phyloP scores from a whole-genome alignment of 1,140 invertebrate species.

The Drosophila orosa region DNA sequence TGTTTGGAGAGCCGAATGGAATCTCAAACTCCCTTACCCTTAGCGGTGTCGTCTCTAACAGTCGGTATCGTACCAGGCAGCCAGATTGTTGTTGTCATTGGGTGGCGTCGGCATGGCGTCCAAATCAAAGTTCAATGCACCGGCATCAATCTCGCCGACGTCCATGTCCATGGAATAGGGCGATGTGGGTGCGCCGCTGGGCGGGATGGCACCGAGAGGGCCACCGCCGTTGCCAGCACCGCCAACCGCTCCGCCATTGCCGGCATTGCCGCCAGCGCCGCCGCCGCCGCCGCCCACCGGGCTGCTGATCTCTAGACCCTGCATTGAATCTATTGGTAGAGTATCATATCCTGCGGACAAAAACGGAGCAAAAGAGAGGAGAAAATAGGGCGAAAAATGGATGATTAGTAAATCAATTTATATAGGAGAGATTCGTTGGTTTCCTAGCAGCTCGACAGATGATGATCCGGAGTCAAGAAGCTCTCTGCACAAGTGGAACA shows the following conservation, averaged over 20 bases:
- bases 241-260: slow-evolving; percentile 62
- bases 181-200: slow-evolving; percentile 87
- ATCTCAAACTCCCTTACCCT: slow-evolving; percentile 21
- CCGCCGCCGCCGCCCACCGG: slow-evolving; percentile 84
- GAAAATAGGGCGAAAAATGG: background rate
- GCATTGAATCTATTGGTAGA: slow-evolving; percentile 98
- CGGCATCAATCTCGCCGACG: slow-evolving; percentile 89
- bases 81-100: slow-evolving; percentile 94
- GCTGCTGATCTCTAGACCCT: slow-evolving; percentile 95
- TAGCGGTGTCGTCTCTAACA: slow-evolving; percentile 86
- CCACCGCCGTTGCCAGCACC: slow-evolving; percentile 85
- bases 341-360: slow-evolving; percentile 93
- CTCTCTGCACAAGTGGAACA: slow-evolving; percentile 22
- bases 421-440: background rate
- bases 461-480: background rate
- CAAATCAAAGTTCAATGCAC: slow-evolving; percentile 93
- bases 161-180: slow-evolving; percentile 93
- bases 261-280: slow-evolving; percentile 49
- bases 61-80: slow-evolving; percentile 98
- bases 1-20: slow-evolving; percentile 20
- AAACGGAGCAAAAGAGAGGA: slow-evolving; percentile 4
- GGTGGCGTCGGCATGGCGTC: slow-evolving; percentile 94
- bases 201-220: slow-evolving; percentile 86
- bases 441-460: slow-evolving; percentile 2
- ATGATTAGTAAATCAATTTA: background rate